Base-by-base conservation (phyloP, 2,888 invertebrate species). In the Acanthopleura granulata region DNA sequence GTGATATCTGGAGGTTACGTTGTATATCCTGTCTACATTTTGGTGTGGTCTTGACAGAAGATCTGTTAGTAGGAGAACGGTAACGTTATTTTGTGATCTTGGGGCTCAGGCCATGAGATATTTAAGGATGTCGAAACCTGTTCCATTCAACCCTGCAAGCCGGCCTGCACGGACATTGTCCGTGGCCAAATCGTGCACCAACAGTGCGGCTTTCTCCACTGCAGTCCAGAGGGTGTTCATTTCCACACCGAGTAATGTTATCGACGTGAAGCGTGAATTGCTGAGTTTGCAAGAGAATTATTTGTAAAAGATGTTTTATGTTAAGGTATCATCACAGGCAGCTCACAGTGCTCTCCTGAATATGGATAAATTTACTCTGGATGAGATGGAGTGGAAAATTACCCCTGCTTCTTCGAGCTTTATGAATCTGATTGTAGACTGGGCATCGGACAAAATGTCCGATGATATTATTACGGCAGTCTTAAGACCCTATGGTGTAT, bases 271-370 rank as follows among this genome's bases (percentile, higher is more conserved):
- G 57, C 18, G 22, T 18, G 57, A 57, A 18, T n/a, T 12, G 57
- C 3, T 57, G 22, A n/a, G 6, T 57, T 57, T 57, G 3, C 57
- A 57, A 22, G 12, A 57, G 57, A 57, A 57, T 22, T 57, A n/a
- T 12, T 57, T 57, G n/a, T 9, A 57, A 22, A 57, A 57, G 57
- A n/a, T 18, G n/a, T 57, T 57, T 12, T 57, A 57, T 57, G n/a
- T 57, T 18, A 57, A 12, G 22, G 57, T 57, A 18, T 6, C 18
- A n/a, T 57, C 12, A 12, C n/a, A 57, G 57, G 57, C 57, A 22
- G 57, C 57, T n/a, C 57, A 57, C 22, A 57, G 22, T 57, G 57
- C 57, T 57, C 57, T 57, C 57, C 22, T 57, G 22, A n/a, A n/a
- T n/a, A 57, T n/a, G 22, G 57, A 57, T 18, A 12, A 57, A 22